phyloP scores from a whole-genome alignment of 2,888 invertebrate species.

The Scaptomyza flava region DNA sequence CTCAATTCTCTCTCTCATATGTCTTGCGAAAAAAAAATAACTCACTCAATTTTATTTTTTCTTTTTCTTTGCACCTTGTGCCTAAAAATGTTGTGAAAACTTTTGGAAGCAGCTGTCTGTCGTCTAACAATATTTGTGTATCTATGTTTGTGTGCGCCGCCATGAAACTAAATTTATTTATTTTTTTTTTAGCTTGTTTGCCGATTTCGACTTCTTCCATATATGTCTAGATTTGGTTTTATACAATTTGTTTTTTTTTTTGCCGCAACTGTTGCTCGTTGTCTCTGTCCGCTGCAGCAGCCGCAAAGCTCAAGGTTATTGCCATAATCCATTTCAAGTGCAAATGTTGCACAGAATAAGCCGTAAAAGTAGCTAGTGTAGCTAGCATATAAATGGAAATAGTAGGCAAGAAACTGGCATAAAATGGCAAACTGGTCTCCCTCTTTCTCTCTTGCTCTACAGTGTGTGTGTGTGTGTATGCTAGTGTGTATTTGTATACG shows the following conservation, averaged over 20 bases:
- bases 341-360: constrained; percentile 71
- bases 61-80: constrained; percentile 41
- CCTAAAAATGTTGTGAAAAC: constrained; percentile 44
- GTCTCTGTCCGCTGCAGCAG: constrained; percentile 40
- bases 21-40: constrained; percentile 18
- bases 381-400: constrained; percentile 53
- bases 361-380: constrained; percentile 42
- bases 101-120: constrained; percentile 48
- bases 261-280: constrained; percentile 70
- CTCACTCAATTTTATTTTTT: constrained; percentile 26
- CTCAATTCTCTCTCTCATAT: neutral
- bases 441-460: constrained; percentile 15
- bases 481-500: neutral
- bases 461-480: constrained; percentile 2
- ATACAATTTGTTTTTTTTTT: constrained; percentile 48
- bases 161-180: constrained; percentile 63
- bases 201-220: constrained; percentile 60
- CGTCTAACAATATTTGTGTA: constrained; percentile 19
- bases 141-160: constrained; percentile 13
- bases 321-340: constrained; percentile 81
- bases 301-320: constrained; percentile 77
- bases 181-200: constrained; percentile 58
- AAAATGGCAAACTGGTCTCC: constrained; percentile 58
- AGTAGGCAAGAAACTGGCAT: constrained; percentile 40
- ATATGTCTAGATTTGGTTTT: constrained; percentile 59